Conservation (phyloP, 2,888 invertebrate genomes). For the Microctonus hyperodae region DNA sequence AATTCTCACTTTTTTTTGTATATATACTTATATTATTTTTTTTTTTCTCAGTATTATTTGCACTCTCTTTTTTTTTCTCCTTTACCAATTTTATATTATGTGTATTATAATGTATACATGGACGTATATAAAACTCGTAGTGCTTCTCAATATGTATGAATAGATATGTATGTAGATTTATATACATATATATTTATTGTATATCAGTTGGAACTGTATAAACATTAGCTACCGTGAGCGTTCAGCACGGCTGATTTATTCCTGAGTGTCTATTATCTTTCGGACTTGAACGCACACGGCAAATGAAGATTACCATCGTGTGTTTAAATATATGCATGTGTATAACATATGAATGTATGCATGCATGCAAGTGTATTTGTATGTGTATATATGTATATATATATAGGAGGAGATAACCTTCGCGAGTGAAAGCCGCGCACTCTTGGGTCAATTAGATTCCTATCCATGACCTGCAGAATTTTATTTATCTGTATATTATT, state of each 20-base stretch:
- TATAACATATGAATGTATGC: too few species aligned
- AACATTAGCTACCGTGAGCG: constrained; percentile 19
- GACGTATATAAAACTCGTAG: too few species aligned
- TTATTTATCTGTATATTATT: background rate
- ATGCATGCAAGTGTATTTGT: too few species aligned
- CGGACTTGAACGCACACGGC: constrained; percentile 26
- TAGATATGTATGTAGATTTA: too few species aligned
- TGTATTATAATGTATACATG: too few species aligned
- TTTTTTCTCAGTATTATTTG: constrained; percentile 4
- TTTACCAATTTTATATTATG: background rate
- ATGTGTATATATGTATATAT: too few species aligned
- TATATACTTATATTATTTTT: constrained; percentile 15
- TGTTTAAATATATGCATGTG: too few species aligned
- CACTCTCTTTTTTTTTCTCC: background rate
- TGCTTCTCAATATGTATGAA: too few species aligned
- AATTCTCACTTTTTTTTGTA: constrained; percentile 23
- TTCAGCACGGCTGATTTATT: constrained; percentile 36
- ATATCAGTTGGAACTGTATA: too few species aligned
- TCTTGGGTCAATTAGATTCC: constrained; percentile 41
- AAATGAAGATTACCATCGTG: constrained; percentile 39
- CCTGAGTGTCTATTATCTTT: constrained; percentile 27
- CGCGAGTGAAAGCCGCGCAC: constrained; percentile 38
- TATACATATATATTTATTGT: too few species aligned
- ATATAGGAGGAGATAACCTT: constrained; percentile 38
- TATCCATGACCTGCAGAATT: constrained; percentile 28